phyloP scores from a whole-genome alignment of 2,113 vertebrate genomes.

The Coracopsis vasa region DNA sequence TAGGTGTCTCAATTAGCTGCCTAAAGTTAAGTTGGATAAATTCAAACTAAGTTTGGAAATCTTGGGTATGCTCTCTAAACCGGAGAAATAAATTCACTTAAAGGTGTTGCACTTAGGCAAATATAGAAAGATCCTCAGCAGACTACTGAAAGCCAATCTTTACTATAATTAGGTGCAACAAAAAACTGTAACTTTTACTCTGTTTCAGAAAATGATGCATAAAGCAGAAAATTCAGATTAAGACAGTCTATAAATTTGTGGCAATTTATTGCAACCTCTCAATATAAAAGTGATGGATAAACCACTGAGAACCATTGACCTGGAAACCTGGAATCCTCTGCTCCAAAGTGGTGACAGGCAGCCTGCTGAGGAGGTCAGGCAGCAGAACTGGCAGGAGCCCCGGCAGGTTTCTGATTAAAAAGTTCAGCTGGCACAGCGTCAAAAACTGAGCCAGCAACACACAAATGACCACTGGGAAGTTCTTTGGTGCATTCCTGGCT shows the following conservation, averaged over 20 bases:
- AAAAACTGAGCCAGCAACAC: background rate
- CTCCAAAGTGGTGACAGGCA: background rate
- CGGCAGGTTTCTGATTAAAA: background rate
- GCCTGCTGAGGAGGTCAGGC: background rate
- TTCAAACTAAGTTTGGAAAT: background rate
- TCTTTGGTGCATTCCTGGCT: background rate
- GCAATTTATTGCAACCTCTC: background rate
- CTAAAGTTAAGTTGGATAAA: background rate
- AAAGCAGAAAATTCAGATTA: background rate
- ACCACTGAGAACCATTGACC: background rate
- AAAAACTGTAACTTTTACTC: background rate
- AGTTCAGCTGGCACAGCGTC: background rate
- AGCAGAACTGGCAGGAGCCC: background rate
- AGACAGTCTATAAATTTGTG: background rate
- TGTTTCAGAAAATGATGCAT: background rate
- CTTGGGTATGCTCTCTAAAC: background rate
- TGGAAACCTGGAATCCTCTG: background rate
- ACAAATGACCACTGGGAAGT: background rate
- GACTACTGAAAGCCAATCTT: background rate
- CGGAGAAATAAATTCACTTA: background rate
- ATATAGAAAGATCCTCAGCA: background rate
- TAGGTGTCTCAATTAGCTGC: background rate
- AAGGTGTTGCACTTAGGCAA: background rate
- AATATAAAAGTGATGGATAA: background rate
- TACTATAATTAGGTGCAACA: background rate